These are phyloP conservation scores for Onychostoma macrolepis DNA, from an alignment of 2,113 vertebrate species.

Conservation along the genomic window DNA sequence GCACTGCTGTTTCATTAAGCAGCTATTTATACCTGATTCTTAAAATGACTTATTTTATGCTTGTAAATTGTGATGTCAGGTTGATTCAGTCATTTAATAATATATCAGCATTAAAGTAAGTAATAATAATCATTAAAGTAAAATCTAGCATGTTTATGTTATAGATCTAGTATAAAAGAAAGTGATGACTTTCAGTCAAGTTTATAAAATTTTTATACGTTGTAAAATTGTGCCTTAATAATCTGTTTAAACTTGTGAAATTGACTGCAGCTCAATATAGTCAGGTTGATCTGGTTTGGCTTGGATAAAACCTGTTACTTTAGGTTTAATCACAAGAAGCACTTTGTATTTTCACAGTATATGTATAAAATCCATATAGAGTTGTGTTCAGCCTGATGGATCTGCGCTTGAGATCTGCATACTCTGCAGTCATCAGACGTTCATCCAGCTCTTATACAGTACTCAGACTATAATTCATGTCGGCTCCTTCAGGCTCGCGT, in stretches of 20 bases:
- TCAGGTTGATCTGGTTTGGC: not conserved
- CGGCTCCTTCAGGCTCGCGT: not conserved
- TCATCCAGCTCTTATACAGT: not conserved
- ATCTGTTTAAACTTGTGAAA: not conserved
- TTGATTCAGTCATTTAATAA: not conserved
- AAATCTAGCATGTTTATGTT: not conserved
- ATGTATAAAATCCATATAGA: not conserved
- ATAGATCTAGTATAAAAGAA: not conserved
- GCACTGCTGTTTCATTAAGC: not conserved
- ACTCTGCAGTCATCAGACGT: not conserved
- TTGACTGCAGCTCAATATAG: not conserved
- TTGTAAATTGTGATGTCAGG: not conserved
- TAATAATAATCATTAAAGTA: not conserved
- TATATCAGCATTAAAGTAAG: not conserved
- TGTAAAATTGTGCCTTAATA: not conserved
- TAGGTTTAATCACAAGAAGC: not conserved
- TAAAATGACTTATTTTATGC: no score
- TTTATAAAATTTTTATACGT: not conserved
- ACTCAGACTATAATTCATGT: not conserved
- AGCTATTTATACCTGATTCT: no score
- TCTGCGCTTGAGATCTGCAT: no score
- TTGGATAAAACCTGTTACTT: not conserved
- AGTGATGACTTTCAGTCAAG: no score
- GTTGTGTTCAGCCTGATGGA: no score
- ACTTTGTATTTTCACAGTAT: not conserved